These are phyloP conservation scores for Aphis gossypii DNA, from an alignment of 1,140 invertebrate species.

Conservation along the genomic window DNA sequence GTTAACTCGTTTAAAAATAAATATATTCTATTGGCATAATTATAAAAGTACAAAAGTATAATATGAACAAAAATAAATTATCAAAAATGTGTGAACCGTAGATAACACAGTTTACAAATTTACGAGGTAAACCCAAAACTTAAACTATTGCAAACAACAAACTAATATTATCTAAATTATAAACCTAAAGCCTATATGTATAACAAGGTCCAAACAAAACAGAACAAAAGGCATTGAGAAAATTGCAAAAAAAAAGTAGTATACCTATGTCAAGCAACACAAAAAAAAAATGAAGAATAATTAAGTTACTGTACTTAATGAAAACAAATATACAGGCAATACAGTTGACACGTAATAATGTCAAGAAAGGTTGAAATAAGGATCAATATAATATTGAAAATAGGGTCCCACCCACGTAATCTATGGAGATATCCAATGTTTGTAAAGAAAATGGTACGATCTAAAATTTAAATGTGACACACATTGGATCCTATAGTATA, in stretches of 20 bases:
- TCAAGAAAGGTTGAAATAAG: neutral
- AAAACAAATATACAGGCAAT: neutral
- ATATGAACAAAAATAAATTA: neutral
- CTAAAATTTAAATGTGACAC: neutral
- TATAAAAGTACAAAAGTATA: neutral
- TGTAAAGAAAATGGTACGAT: neutral
- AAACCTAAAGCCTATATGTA: neutral
- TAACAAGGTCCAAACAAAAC: no score
- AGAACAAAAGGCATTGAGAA: neutral
- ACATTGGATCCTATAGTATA: neutral
- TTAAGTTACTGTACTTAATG: neutral
- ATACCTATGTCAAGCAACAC: neutral
- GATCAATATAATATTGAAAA: constrained; percentile 2
- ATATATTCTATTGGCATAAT: neutral
- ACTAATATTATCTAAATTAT: neutral
- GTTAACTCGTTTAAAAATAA: neutral
- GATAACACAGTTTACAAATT: neutral
- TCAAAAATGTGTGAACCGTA: neutral
- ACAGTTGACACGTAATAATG: neutral
- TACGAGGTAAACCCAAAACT: neutral
- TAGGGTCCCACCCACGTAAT: neutral
- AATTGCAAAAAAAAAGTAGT: neutral
- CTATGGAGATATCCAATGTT: neutral
- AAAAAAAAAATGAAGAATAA: neutral
- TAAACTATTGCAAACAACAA: neutral